phyloP scores from a whole-genome alignment of 2,888 invertebrate genomes.

The Zygothrica quintamaculata region DNA sequence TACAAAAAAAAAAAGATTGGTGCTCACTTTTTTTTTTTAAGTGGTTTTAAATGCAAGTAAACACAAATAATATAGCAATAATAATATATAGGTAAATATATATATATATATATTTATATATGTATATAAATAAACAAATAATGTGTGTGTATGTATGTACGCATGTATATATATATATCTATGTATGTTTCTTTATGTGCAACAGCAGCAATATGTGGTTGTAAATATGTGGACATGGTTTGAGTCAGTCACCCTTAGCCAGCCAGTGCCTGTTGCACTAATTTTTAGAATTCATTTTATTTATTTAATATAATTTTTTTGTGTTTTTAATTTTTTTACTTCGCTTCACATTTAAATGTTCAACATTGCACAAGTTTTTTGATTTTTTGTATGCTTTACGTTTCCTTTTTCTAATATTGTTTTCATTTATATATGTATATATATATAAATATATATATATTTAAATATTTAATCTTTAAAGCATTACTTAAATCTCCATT shows the following conservation, averaged over 20 bases:
- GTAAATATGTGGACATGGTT: constrained; percentile 23
- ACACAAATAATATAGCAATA: constrained; percentile 72
- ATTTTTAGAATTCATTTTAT: constrained; percentile 13
- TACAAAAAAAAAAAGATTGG: constrained; percentile 49
- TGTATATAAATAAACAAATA: constrained; percentile 52
- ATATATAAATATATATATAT: constrained; percentile 44
- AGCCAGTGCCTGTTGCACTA: not conserved
- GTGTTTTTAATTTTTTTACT: constrained; percentile 16
- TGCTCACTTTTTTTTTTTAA: constrained; percentile 50
- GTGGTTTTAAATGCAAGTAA: constrained; percentile 67
- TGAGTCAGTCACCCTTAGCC: not conserved
- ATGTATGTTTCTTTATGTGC: constrained; percentile 27
- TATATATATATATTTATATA: constrained; percentile 29
- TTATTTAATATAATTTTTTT: constrained; percentile 22
- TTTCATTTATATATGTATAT: constrained; percentile 25
- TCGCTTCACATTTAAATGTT: constrained; percentile 60
- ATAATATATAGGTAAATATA: constrained; percentile 41
- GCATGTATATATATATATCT: constrained; percentile 1
- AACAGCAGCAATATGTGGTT: constrained; percentile 65
- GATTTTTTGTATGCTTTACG: constrained; percentile 42
- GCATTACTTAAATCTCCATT: constrained; percentile 57
- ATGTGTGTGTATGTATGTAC: constrained; percentile 19
- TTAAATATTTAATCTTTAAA: constrained; percentile 50
- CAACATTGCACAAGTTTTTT: constrained; percentile 76
- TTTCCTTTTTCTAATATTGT: too few relatives aligned